phyloP scores from a whole-genome alignment of 2,797 vertebrate genomes.

The Cephalopachus bancanus region DNA sequence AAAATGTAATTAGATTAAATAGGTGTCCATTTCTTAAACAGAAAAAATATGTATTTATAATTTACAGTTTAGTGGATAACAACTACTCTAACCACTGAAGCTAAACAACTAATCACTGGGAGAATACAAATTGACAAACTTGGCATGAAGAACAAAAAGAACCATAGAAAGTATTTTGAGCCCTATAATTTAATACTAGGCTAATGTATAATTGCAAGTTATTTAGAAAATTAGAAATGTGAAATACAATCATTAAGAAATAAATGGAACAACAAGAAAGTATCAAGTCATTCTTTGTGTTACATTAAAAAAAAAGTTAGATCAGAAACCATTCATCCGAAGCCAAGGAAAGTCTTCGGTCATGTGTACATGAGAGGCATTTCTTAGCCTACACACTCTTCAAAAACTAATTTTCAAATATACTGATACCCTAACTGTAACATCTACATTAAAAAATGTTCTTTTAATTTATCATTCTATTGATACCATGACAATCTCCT shows the following conservation, averaged over 20 bases:
- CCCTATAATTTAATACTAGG: not conserved
- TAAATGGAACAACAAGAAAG: not conserved
- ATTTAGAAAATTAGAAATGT: not conserved
- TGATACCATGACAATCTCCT: not conserved
- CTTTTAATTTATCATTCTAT: not conserved
- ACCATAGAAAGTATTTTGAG: not conserved
- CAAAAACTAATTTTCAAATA: not conserved
- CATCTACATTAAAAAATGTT: not conserved
- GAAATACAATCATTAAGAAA: conserved; percentile 10
- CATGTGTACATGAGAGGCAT: not conserved
- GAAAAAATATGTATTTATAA: not conserved
- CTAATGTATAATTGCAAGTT: not conserved
- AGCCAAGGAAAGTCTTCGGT: not conserved
- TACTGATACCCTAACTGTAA: not conserved
- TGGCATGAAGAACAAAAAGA: not conserved
- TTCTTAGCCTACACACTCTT: not conserved
- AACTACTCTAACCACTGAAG: not conserved
- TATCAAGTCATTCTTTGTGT: not conserved
- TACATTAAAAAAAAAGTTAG: not conserved
- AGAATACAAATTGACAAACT: not conserved
- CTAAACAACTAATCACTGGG: not conserved
- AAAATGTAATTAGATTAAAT: not conserved
- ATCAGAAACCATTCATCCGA: not conserved
- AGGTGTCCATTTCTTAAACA: not conserved
- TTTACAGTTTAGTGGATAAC: not conserved